Evolutionary conservation across 2,797 vertebrate genomes (phyloP).

Genomic region (Phrynocephalus vlangalii): DNA sequence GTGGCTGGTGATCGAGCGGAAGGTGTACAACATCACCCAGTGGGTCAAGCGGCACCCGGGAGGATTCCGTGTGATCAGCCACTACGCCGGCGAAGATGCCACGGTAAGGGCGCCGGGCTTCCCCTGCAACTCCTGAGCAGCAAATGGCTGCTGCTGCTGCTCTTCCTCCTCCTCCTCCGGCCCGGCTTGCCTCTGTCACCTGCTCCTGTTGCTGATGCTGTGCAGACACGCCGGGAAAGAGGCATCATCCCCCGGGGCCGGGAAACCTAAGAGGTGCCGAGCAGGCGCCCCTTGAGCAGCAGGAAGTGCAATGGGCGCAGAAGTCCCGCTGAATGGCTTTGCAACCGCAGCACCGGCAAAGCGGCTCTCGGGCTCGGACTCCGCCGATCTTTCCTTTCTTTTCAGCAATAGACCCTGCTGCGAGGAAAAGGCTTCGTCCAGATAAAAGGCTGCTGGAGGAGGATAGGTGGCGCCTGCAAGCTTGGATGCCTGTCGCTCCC

Average conservation of each 20-base stretch:
- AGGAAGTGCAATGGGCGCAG: neutral
- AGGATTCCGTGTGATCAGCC: constrained; percentile 71
- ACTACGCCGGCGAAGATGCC: constrained; percentile 79
- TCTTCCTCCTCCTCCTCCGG: neutral
- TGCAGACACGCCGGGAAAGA: no score
- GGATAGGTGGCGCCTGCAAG: no score
- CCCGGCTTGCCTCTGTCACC: neutral
- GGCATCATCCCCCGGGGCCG: neutral
- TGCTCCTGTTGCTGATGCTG: neutral
- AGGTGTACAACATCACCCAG: constrained; percentile 75
- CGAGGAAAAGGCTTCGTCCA: no score
- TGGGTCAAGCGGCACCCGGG: constrained; percentile 74
- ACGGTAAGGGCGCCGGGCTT: constrained; percentile 74
- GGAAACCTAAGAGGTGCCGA: neutral
- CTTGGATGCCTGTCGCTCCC: no score
- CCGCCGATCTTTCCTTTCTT: no score
- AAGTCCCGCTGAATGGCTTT: no score
- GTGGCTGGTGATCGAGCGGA: constrained; percentile 78
- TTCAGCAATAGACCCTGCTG: neutral
- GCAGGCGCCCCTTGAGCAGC: neutral
- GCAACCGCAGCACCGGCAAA: no score
- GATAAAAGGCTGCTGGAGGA: no score
- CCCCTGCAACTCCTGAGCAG: constrained; percentile 47
- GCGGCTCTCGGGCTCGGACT: no score
- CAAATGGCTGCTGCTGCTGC: constrained; percentile 46